phyloP scores from a whole-genome alignment of 2,888 invertebrate genomes.

The Folsomia candida region DNA sequence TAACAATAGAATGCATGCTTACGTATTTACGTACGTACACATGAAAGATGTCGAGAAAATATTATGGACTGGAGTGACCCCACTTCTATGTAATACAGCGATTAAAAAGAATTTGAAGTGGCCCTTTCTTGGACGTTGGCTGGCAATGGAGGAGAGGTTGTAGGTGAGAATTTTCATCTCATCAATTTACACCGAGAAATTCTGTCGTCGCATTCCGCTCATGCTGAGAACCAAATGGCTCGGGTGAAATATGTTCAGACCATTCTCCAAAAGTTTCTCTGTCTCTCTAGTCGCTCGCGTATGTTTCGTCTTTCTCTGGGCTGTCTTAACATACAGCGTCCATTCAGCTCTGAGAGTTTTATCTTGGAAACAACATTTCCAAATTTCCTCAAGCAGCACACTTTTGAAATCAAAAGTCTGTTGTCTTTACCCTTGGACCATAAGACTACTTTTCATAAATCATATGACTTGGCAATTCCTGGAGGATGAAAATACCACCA shows the following conservation, averaged over 20 bases:
- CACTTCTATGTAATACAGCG: no score
- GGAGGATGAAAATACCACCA: background rate
- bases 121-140: background rate
- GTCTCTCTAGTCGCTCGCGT: no score
- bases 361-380: background rate
- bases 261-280: background rate
- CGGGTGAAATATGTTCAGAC: slow-evolving; percentile 34
- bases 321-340: background rate
- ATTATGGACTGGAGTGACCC: no score
- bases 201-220: slow-evolving; percentile 25
- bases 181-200: slow-evolving; percentile 10
- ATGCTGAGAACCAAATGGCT: slow-evolving; percentile 30
- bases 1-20: no score
- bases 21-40: no score
- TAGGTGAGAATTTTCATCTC: slow-evolving; percentile 11
- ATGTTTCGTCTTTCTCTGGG: no score
- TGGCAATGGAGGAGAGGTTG: background rate
- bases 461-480: slow-evolving; percentile 1
- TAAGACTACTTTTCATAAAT: background rate
- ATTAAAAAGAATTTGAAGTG: background rate
- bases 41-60: no score
- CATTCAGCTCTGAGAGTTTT: background rate
- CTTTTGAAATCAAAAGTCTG: background rate
- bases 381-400: background rate
- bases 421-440: background rate